Evolutionary conservation across 2,888 invertebrate genomes (phyloP), one percentile per base, ranked within the genome.

Genomic region (Acleris sparsana): DNA sequence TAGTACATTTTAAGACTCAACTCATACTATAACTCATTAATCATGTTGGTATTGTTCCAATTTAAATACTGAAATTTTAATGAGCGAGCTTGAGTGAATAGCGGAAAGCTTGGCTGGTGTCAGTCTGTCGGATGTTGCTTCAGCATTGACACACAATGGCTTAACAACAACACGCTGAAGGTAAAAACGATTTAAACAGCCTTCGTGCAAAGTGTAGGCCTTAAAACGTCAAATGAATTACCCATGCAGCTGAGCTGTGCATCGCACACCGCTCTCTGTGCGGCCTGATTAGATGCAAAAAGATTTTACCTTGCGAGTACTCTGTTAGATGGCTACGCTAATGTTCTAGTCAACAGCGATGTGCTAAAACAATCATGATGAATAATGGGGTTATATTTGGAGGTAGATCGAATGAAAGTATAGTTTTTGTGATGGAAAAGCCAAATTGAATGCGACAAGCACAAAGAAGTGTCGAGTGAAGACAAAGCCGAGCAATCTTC

Each of bases 401-500:
- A 11, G 25, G 49, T 53, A 58, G 51, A 51, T 49, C 43, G 13
- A 39, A 39, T 39, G 13, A 13, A 39, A 39, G 39, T 61, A 66
- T 57, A 49, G 39, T 65, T 57, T 58, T 67, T 56, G 80, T 80
- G 80, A 85, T 80, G 77, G 80, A 77, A 85, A 84, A 80, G 71
- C 75, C 73, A 86, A 84, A 86, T 86, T 84, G 77, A 78, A 80
- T 80, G 78, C 80, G 78, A 82, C 79, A 70, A 75, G 76, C 81
- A 84, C 81, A 87, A 85, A 86, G 84, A 86, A 85, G 82, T 84
- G 81, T 84, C 81, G 80, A 77, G 80, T 74, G 79, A 84, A 87
- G 86, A 89, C 87, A 89, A 88, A 85, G 85, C 81, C 81, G 78
- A 82, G 86, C 87, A 90, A 91, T 91, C 86, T 89, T 86, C 87